Conservation (phyloP, 2,888 invertebrate species). For the Actias luna region DNA sequence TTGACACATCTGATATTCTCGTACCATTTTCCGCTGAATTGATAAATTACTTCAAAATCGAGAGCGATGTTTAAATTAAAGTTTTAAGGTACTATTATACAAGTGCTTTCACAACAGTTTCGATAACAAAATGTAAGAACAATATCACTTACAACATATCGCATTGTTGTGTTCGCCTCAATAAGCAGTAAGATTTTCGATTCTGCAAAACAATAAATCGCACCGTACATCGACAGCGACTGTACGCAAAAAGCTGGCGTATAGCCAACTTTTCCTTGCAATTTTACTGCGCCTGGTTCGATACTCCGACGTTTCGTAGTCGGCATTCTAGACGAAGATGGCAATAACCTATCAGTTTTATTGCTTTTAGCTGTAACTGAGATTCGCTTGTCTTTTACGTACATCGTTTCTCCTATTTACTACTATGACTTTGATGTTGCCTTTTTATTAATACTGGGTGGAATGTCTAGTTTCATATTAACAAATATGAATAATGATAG, state of each 20-base stretch:
- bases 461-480: neutral
- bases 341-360: conserved; percentile 70
- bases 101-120: no score
- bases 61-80: neutral
- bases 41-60: neutral
- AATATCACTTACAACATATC: conserved; percentile 47
- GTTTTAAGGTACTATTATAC: no score
- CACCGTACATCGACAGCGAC: conserved; percentile 35
- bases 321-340: conserved; percentile 59
- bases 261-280: conserved; percentile 70
- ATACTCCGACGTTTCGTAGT: conserved; percentile 63
- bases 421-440: conserved; percentile 36
- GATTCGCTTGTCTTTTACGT: conserved; percentile 44
- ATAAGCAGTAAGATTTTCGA: conserved; percentile 66
- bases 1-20: neutral
- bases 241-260: conserved; percentile 51
- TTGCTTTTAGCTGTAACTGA: conserved; percentile 42
- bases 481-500: neutral
- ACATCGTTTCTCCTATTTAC: conserved; percentile 30
- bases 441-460: conserved; percentile 21
- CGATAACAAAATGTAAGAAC: conserved; percentile 22
- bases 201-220: conserved; percentile 60
- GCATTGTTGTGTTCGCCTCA: conserved; percentile 48
- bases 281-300: conserved; percentile 59
- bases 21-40: neutral